Percentiles rank a stretch among this genome's conserved stretches.
These are phyloP conservation scores for Acanthosepion pharaonis DNA, from an alignment of 2,888 invertebrate genomes.

Conservation along the genomic window DNA sequence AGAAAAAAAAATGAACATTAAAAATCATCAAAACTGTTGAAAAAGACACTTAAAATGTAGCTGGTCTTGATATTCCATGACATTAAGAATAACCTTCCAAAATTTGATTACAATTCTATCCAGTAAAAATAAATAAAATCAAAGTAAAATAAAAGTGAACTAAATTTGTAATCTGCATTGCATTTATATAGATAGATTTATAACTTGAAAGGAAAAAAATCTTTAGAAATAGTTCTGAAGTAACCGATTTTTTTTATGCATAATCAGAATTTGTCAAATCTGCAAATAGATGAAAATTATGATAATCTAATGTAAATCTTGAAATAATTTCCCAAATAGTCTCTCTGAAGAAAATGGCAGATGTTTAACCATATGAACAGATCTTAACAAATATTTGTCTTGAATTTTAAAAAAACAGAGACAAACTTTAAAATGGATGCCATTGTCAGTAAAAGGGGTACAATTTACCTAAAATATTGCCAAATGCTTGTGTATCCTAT, in stretches of 20 bases:
- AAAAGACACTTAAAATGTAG: neutral
- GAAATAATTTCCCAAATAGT: neutral
- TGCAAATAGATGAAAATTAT: conserved; percentile 13
- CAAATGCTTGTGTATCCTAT: too few species aligned
- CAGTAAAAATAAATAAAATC: neutral
- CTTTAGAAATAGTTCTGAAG: neutral
- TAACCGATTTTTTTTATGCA: neutral
- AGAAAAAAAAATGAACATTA: neutral
- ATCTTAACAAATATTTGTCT: neutral
- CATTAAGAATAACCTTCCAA: neutral
- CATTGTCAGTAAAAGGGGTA: too few species aligned
- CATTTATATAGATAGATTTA: conserved; percentile 7
- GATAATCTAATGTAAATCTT: neutral
- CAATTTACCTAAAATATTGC: too few species aligned
- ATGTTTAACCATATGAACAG: neutral
- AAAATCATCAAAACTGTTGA: neutral
- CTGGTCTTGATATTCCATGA: neutral
- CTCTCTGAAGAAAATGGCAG: neutral
- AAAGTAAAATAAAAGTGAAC: neutral
- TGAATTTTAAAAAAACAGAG: neutral
- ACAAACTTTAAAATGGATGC: too few species aligned
- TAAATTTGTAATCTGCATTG: neutral
- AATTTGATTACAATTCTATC: neutral
- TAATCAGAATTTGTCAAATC: neutral
- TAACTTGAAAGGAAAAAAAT: conserved; percentile 3